Conservation (phyloP, 2,797 vertebrate species). For the Phataginus tricuspis region DNA sequence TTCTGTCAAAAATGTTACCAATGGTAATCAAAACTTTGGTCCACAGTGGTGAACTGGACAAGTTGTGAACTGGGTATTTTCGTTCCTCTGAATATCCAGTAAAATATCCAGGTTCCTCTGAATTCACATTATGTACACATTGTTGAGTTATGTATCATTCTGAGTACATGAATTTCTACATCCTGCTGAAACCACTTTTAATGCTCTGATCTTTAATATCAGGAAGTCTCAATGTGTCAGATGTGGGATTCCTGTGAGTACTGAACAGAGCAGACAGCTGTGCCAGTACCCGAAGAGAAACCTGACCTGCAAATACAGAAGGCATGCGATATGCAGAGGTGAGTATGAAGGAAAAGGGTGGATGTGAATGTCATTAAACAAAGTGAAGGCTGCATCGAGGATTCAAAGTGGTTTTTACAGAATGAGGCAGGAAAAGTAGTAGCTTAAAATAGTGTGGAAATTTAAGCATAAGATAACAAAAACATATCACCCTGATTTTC, state of each 20-base stretch:
- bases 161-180: not conserved
- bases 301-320: not conserved
- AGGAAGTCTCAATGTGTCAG: not conserved
- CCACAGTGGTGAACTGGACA: conserved; percentile 74
- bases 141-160: conserved; percentile 47
- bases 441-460: not conserved
- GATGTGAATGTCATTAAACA: not conserved
- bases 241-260: not conserved
- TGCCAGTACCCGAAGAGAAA: not conserved
- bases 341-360: not conserved
- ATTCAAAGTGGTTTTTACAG: not conserved
- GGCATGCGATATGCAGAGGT: not conserved
- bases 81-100: conserved; percentile 30
- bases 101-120: conserved; percentile 70
- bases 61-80: conserved; percentile 78
- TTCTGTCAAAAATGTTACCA: conserved; percentile 78
- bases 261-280: not conserved
- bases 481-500: not conserved
- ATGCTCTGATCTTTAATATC: not conserved
- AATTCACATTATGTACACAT: conserved; percentile 58
- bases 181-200: not conserved
- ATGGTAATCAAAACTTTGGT: conserved; percentile 76
- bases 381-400: not conserved
- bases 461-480: not conserved
- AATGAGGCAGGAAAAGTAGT: not conserved